These are phyloP conservation scores for Tadarida brasiliensis DNA, from an alignment of 2,797 vertebrate genomes.

Conservation along the genomic window DNA sequence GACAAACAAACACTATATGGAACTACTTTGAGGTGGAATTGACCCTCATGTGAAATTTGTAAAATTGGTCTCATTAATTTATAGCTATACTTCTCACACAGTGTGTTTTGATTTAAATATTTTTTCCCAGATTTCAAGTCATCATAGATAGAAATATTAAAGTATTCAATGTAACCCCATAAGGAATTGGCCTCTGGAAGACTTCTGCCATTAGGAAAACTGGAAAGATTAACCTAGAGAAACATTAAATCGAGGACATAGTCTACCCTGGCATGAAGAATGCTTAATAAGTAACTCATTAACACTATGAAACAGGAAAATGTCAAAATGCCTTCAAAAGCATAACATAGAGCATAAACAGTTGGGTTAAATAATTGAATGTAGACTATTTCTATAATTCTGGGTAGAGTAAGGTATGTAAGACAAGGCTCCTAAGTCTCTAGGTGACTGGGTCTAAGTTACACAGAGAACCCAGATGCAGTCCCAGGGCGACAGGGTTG, in stretches of 20 bases:
- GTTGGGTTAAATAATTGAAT: background rate
- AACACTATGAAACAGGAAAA: conserved; percentile 11
- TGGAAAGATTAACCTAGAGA: background rate
- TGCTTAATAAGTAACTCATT: background rate
- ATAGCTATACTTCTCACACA: background rate
- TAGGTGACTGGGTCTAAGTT: background rate
- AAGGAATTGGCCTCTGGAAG: background rate
- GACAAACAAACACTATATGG: background rate
- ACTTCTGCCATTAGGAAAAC: background rate
- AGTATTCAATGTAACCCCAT: background rate
- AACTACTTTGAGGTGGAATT: background rate
- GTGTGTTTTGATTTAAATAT: background rate
- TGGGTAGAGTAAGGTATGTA: background rate
- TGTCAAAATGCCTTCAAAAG: background rate
- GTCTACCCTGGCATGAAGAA: background rate
- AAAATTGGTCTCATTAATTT: background rate
- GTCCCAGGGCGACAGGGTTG: background rate
- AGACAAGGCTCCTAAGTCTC: background rate
- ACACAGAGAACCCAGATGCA: background rate
- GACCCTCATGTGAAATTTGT: background rate
- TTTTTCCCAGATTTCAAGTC: background rate
- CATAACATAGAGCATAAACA: background rate
- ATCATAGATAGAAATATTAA: background rate
- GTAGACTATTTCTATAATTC: background rate
- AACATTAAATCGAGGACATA: background rate